Evolutionary conservation across 1,140 invertebrate genomes (phyloP), one percentile per base, ranked within the genome.

Genomic region (Sarcophaga peregrina): DNA sequence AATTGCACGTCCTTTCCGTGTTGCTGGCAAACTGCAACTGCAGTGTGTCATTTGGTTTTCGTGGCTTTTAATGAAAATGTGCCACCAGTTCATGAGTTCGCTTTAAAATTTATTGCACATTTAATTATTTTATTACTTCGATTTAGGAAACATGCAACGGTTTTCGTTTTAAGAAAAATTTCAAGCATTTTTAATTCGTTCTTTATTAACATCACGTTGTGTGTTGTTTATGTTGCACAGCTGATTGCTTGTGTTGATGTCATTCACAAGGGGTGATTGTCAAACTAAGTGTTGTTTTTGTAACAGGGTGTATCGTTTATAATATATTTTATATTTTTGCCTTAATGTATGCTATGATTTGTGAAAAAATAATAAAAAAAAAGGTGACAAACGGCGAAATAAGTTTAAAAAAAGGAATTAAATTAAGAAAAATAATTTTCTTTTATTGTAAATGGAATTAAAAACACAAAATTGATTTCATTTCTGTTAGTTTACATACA

Each of bases 51-150:
- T 68, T 68, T 68, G 58, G n/a, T 68, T 68, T 68, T 17, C 58
- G 17, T 1, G 10, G n/a, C 17, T 76, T 76, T 76, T 50, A 47
- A 76, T 62, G 3, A 15, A 37, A 25, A 37, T 78, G 58, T 54
- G 15, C 46, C 68, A 50, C 25, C 48, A 11, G 48, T 83, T 78
- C 46, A 76, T 45, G 48, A 78, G 78, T 68, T 78, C 46, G 15
- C 37, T 83, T 13, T 17, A 13, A 5, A 48, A 68, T 58, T 68
- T 78, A 20, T n/a, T 17, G 8, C 54, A 48, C 9, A 8, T 76
- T 68, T 20, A 54, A 58, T 20, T 11, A 46, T 78, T 45, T 46
- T 76, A 20, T 68, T 76, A 54, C 37, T 62, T 78, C 78, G 8
- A 15, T 15, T 76, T 9, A 9, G 15, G n/a, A 20, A 68, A 68